A percentile compares a stretch with the other conserved stretches of the same genome.
These are phyloP conservation scores for Megamerina dolium DNA, from an alignment of 2,888 invertebrate species.

Conservation along the genomic window DNA sequence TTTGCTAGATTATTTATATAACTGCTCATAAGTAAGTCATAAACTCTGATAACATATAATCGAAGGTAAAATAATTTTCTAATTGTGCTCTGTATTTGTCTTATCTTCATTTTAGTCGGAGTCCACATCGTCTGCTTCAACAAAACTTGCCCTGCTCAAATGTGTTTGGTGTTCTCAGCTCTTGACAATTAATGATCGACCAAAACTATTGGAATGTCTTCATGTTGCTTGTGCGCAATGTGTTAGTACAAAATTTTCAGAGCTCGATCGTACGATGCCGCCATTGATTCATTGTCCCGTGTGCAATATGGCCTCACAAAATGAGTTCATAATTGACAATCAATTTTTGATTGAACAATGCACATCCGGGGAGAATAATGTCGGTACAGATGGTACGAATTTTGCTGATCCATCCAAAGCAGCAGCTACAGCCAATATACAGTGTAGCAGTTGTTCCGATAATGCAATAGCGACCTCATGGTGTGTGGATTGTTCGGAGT, in stretches of 20 bases:
- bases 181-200: slow-evolving; percentile 56
- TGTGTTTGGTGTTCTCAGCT: slow-evolving; percentile 55
- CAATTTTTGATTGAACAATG: slow-evolving; percentile 67
- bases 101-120: slow-evolving; percentile 32
- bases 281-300: slow-evolving; percentile 57
- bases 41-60: no score
- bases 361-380: slow-evolving; percentile 30
- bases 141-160: slow-evolving; percentile 47
- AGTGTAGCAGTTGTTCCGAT: slow-evolving; percentile 84
- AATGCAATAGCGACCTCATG: slow-evolving; percentile 76
- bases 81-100: neutral
- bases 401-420: slow-evolving; percentile 29
- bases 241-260: slow-evolving; percentile 60
- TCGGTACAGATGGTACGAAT: slow-evolving; percentile 27
- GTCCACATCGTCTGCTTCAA: slow-evolving; percentile 44
- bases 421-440: slow-evolving; percentile 40
- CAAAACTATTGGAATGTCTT: slow-evolving; percentile 81
- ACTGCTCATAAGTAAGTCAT: no score
- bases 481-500: slow-evolving; percentile 87
- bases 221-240: slow-evolving; percentile 79
- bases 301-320: slow-evolving; percentile 68
- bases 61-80: no score
- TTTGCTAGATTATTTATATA: no score
- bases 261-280: slow-evolving; percentile 46
- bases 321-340: slow-evolving; percentile 74